Evolutionary conservation across 2,888 invertebrate genomes (phyloP).

Genomic region (Strigamia transsilvanica): DNA sequence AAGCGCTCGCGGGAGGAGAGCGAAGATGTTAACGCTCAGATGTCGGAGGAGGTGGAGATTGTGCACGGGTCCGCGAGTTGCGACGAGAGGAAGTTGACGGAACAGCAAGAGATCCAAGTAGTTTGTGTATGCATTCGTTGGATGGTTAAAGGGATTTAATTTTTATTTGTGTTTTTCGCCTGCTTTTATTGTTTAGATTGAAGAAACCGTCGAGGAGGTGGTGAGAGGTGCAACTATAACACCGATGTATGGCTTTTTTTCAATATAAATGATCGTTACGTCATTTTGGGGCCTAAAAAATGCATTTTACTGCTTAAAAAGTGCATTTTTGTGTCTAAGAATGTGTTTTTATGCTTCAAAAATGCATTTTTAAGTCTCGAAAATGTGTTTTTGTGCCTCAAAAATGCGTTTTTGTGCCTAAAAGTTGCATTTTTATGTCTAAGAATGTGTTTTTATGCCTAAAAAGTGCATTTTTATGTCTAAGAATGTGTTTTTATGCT

Average conservation of each 20-base stretch:
- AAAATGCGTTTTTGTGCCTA: too few species aligned
- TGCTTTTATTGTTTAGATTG: background rate
- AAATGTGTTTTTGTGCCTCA: too few species aligned
- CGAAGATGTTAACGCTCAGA: background rate
- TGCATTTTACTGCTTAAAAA: too few species aligned
- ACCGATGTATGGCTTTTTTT: background rate
- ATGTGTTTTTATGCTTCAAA: too few species aligned
- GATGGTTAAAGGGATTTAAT: background rate
- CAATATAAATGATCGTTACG: too few species aligned
- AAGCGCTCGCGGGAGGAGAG: background rate
- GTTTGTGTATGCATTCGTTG: background rate
- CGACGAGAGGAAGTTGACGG: background rate
- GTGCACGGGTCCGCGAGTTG: background rate
- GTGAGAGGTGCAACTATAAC: background rate
- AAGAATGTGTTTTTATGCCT: too few species aligned
- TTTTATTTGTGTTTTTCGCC: slow-evolving; percentile 6
- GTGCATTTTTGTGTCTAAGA: too few species aligned
- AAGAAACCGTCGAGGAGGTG: slow-evolving; percentile 2
- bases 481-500: too few species aligned
- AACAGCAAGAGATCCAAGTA: slow-evolving; percentile 24
- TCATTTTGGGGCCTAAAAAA: too few species aligned
- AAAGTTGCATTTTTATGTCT: too few species aligned
- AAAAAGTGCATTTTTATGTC: too few species aligned
- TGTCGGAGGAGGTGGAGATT: background rate
- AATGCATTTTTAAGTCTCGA: too few species aligned